phyloP scores from a whole-genome alignment of 2,888 invertebrate species.

The Dryobotodes eremita region DNA sequence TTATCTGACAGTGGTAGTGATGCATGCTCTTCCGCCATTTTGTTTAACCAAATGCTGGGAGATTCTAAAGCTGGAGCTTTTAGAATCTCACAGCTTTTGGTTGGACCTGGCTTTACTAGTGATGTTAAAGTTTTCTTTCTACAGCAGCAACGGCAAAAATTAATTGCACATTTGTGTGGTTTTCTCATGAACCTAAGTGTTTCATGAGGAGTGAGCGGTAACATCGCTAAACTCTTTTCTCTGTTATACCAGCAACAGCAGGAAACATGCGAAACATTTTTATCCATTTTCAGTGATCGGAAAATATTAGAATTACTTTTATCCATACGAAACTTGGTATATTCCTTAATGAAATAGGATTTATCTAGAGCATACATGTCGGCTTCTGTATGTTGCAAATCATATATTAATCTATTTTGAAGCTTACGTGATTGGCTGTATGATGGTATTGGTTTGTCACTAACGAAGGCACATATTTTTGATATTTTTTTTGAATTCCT shows the following conservation, averaged over 20 bases:
- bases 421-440: neutral
- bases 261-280: neutral
- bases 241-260: constrained; percentile 74
- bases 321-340: constrained; percentile 35
- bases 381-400: constrained; percentile 35
- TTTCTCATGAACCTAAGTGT: constrained; percentile 54
- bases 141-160: constrained; percentile 70
- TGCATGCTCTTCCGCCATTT: neutral
- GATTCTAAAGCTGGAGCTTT: neutral
- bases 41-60: constrained; percentile 25
- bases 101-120: neutral
- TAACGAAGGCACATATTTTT: neutral
- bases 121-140: constrained; percentile 1
- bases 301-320: neutral
- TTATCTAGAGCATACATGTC: constrained; percentile 46
- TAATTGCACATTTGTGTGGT: constrained; percentile 61
- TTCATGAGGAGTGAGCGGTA: constrained; percentile 10
- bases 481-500: neutral
- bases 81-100: no score
- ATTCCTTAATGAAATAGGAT: constrained; percentile 22
- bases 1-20: neutral
- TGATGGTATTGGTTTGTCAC: neutral
- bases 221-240: constrained; percentile 43
- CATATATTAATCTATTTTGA: constrained; percentile 25
- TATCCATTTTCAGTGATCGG: neutral